phyloP scores from a whole-genome alignment of 1,140 invertebrate genomes.

The Bombus pyrosoma region DNA sequence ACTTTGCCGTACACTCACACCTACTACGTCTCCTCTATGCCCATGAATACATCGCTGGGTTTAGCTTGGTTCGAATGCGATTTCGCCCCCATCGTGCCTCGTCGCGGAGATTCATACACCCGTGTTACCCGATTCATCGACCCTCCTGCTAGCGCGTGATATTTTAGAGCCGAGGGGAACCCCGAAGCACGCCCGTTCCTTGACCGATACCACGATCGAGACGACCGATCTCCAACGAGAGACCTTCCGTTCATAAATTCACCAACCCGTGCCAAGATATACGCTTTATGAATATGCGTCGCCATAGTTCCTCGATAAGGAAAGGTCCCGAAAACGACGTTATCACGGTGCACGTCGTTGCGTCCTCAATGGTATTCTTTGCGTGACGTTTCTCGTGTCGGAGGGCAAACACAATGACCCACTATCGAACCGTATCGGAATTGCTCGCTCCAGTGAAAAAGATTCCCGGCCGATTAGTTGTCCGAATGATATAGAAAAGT shows the following conservation, averaged over 20 bases:
- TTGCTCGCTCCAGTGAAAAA: background rate
- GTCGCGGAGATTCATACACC: slow-evolving; percentile 19
- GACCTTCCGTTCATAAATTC: slow-evolving; percentile 43
- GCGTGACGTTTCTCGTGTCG: background rate
- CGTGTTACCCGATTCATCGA: slow-evolving; percentile 14
- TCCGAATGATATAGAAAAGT: background rate
- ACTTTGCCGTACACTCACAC: slow-evolving; percentile 21
- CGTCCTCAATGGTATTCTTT: background rate
- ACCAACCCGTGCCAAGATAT: slow-evolving; percentile 3
- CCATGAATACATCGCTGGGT: slow-evolving; percentile 69
- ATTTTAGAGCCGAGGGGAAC: background rate
- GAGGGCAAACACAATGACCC: too few relatives aligned
- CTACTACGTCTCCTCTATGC: slow-evolving; percentile 27
- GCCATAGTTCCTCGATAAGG: slow-evolving; percentile 13
- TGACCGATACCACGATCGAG: slow-evolving; percentile 43
- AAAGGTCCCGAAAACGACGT: background rate
- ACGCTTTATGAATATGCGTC: slow-evolving; percentile 40
- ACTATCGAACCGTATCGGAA: background rate
- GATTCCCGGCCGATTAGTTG: background rate
- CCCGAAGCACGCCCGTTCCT: slow-evolving; percentile 1
- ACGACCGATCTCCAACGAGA: slow-evolving; percentile 26
- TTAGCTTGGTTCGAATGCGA: slow-evolving; percentile 53
- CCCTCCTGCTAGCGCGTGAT: background rate
- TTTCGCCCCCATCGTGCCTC: slow-evolving; percentile 26
- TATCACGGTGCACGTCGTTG: background rate